Base-by-base conservation (phyloP, 2,797 vertebrate species). In the Arctocebus calabarensis region DNA sequence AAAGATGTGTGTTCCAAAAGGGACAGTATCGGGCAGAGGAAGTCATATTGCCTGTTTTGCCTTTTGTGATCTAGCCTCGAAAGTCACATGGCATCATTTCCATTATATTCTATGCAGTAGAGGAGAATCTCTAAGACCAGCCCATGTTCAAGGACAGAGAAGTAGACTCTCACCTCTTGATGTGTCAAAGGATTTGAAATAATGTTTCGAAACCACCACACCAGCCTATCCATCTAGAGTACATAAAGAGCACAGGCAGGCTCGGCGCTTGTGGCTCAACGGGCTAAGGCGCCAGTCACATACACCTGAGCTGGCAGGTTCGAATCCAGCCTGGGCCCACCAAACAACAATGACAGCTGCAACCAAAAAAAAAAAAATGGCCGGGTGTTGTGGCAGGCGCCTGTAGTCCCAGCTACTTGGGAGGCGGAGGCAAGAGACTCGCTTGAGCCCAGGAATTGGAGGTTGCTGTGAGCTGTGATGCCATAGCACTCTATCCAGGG, bases 1-100 rank as follows among this genome's bases (percentile, higher is more conserved):
- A 64, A 86, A 74, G 40, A 68, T 68, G 64, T 66, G 64, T 66
- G 43, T 75, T 95, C 89, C 27, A 32, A 87, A 75, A 75, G 71
- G n/a, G 32, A 66, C 12, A 75, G 77, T 32, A 66, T 32, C 32
- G 55, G 37, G 20, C 43, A 68, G 61, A 61, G 75, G 61, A 87
- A 40, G 27, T 34, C 9, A 0, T 62, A 64, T 7, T 73, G 70
- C 34, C 40, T 73, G 23, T 43, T 43, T 43, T 64, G 57, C 19
- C 23, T 91, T 81, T 74, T 7, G 32, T 68, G 23, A 45, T 45
- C 23, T 34, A 81, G 66, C 83, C 74, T 81, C 45, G 7, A 45
- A 94, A 75, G 89, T 91, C 83, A 64, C 0, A 6, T 2, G 27
- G 59, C 43, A 32, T 90, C 34, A 43, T 71, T 84, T 62, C 45